Evolutionary conservation across 1,140 invertebrate genomes (phyloP).

Genomic region (Triops cancriformis): DNA sequence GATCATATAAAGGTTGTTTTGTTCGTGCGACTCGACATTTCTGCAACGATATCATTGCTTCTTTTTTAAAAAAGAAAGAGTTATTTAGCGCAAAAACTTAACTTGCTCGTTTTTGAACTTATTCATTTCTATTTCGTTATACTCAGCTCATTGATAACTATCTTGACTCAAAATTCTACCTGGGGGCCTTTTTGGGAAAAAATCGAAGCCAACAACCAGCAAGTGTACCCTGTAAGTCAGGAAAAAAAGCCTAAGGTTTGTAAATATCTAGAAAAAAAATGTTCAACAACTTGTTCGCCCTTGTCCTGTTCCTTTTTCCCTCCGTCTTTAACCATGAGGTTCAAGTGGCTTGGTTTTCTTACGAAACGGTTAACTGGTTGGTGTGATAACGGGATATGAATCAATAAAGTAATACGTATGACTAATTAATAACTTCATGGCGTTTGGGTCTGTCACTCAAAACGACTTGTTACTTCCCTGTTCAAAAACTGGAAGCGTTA

Average conservation of each 20-base stretch:
- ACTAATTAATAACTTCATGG: background rate
- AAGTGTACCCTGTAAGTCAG: conserved; percentile 13
- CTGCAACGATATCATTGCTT: background rate
- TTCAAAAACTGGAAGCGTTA: background rate
- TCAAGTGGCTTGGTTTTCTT: background rate
- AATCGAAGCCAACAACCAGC: conserved; percentile 8
- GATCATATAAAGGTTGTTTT: background rate
- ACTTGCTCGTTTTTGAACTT: too few relatives aligned
- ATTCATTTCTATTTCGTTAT: too few relatives aligned
- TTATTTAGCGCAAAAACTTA: too few relatives aligned
- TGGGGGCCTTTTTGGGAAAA: background rate
- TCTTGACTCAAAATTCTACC: too few relatives aligned
- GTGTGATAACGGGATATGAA: background rate
- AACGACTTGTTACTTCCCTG: background rate
- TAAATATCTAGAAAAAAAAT: background rate
- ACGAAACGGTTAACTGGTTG: background rate
- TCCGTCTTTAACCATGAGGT: background rate
- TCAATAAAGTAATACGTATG: background rate
- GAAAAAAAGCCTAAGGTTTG: background rate
- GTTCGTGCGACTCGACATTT: conserved; percentile 3
- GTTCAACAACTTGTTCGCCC: conserved; percentile 2
- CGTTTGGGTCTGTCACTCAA: background rate
- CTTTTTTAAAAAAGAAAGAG: background rate
- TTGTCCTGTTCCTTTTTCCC: background rate
- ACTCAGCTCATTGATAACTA: too few relatives aligned